Evolutionary conservation across 2,113 vertebrate species (phyloP).

Genomic region (Crotalus tigris): DNA sequence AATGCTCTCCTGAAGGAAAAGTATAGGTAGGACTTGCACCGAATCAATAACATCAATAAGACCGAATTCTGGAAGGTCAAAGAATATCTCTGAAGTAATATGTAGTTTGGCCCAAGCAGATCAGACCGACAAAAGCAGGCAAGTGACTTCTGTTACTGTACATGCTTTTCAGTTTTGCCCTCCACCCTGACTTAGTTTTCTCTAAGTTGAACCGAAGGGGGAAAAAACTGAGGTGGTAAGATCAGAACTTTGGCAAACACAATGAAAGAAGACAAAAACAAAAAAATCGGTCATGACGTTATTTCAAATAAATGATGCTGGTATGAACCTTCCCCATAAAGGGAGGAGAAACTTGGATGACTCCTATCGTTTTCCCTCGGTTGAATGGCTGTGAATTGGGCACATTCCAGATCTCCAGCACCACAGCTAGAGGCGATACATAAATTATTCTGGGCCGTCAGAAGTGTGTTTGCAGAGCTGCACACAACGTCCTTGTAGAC

Average conservation of each 20-base stretch:
- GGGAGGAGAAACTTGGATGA: conserved; percentile 41
- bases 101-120: background rate
- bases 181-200: background rate
- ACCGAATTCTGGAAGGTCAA: background rate
- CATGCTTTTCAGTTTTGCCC: background rate
- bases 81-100: background rate
- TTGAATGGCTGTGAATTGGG: conserved; percentile 1
- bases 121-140: background rate
- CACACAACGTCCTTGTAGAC: conserved; percentile 13
- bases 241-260: background rate
- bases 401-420: conserved; percentile 6
- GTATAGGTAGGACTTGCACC: background rate
- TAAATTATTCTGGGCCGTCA: conserved; percentile 35
- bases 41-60: background rate
- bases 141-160: background rate
- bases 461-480: conserved; percentile 31
- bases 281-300: background rate
- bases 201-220: background rate
- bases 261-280: background rate
- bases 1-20: background rate
- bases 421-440: background rate
- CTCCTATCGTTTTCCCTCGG: conserved; percentile 22
- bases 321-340: conserved; percentile 37
- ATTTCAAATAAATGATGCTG: conserved; percentile 35
- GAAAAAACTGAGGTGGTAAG: conserved; percentile 5